Evolutionary conservation across 2,113 vertebrate genomes (phyloP), one percentile per base, ranked within the genome.

Genomic region (Daphoenositta chrysoptera): DNA sequence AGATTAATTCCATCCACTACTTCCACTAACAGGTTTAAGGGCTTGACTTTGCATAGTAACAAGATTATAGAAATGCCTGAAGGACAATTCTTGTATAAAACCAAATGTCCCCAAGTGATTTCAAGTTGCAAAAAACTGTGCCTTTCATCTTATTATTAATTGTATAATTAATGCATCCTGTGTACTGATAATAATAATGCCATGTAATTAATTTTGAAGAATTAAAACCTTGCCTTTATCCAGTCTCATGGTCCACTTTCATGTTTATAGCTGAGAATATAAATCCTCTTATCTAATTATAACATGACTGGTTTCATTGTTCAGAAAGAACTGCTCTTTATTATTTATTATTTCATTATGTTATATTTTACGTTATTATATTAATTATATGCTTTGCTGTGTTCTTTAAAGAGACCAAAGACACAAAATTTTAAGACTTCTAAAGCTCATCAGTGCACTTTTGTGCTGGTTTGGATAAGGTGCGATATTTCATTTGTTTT

Each of bases 261-360:
- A 97, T 98, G 98, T 98, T 98, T 98, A 97, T 96, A 97, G 88
- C 97, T 97, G 94, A 97, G 97, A 97, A 86, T 97, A 94, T 97
- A 98, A 98, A 98, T 98, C 98, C 97, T 97, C 98, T 98, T 98
- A 98, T 98, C 98, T 98, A 98, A 98, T 98, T 98, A 98, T 97
- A 97, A 98, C 98, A 98, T 97, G 97, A 97, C 98, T 98, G 96
- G 97, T 97, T 98, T 97, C 97, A 97, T 97, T 98, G 97, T 98
- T 98, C 93, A 96, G 96, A 98, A 98, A 96, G 95, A 97, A 95
- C 76, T 20, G 54, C 70, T 95, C 93, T 96, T 98, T 96, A 95
- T 97, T 96, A 94, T 94, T 97, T 98, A 90, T 97, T 97, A 96
- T 97, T 97, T 96, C 95, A 97, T 97, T 96, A 95, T 96, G 81